Evolutionary conservation across 1,140 invertebrate species (phyloP).

Genomic region (Cydia splendana): DNA sequence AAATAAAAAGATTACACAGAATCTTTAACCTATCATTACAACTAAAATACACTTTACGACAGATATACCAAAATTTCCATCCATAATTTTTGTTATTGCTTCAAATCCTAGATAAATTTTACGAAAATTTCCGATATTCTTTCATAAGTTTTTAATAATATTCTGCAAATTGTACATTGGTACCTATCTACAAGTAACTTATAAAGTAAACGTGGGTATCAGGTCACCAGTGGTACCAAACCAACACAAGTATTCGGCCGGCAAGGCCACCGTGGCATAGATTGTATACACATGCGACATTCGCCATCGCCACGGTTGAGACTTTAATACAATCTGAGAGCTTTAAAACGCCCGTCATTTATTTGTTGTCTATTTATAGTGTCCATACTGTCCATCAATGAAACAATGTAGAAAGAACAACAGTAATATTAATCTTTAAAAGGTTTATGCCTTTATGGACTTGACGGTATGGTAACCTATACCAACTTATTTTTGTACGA

Average conservation of each 20-base stretch:
- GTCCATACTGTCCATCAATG: not conserved
- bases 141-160: no score
- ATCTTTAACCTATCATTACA: no score
- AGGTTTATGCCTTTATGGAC: not conserved
- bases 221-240: constrained; percentile 14
- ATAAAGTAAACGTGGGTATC: constrained; percentile 22
- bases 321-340: not conserved
- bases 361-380: constrained; percentile 1
- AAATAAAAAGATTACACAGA: no score
- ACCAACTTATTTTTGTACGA: not conserved
- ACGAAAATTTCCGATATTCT: no score
- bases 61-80: no score
- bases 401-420: not conserved
- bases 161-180: not conserved
- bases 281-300: constrained; percentile 11
- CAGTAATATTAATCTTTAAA: not conserved
- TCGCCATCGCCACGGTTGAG: not conserved
- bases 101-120: no score
- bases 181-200: not conserved
- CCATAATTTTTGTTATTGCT: no score
- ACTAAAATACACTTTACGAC: no score
- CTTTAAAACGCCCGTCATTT: not conserved
- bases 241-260: not conserved
- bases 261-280: constrained; percentile 10
- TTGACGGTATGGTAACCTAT: no score